Percentiles rank a stretch among this genome's conserved stretches.
These are phyloP conservation scores for Nesometra sesokonis DNA, from an alignment of 35 echinoderm and acorn worm species.

Conservation along the genomic window DNA sequence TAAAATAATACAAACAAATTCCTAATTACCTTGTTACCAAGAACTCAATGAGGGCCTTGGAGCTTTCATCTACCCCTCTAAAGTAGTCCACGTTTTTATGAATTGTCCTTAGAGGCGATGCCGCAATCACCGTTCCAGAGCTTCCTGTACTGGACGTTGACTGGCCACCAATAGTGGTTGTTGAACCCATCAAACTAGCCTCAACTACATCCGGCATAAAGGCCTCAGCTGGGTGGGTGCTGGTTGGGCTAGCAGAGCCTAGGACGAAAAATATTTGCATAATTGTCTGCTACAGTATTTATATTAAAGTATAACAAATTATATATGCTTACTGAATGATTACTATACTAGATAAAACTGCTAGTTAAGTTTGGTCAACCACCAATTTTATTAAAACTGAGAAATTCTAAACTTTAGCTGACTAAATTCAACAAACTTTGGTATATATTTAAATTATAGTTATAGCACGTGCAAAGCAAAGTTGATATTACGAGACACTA, in stretches of 20 bases:
- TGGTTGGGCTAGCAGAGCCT: slow-evolving; percentile 5
- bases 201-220: slow-evolving; percentile 21
- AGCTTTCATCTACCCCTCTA: slow-evolving; percentile 52
- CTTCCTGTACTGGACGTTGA: slow-evolving; percentile 63
- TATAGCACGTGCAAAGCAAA: too few relatives aligned
- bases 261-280: neutral
- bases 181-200: slow-evolving; percentile 42
- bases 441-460: too few relatives aligned
- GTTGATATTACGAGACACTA: too few relatives aligned
- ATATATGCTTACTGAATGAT: too few relatives aligned
- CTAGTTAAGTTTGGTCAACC: too few relatives aligned
- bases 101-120: slow-evolving; percentile 20
- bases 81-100: slow-evolving; percentile 53
- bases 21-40: slow-evolving; percentile 72
- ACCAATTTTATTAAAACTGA: too few relatives aligned
- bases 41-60: slow-evolving; percentile 87
- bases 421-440: too few relatives aligned
- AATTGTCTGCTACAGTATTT: too few relatives aligned
- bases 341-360: too few relatives aligned
- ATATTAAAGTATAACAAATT: too few relatives aligned
- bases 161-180: slow-evolving; percentile 35
- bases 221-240: slow-evolving; percentile 60
- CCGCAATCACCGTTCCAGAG: slow-evolving; percentile 66
- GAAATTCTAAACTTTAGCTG: too few relatives aligned
- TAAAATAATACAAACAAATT: slow-evolving; percentile 1